phyloP scores from a whole-genome alignment of 2,888 invertebrate species.

The Cheilosia scutellata region DNA sequence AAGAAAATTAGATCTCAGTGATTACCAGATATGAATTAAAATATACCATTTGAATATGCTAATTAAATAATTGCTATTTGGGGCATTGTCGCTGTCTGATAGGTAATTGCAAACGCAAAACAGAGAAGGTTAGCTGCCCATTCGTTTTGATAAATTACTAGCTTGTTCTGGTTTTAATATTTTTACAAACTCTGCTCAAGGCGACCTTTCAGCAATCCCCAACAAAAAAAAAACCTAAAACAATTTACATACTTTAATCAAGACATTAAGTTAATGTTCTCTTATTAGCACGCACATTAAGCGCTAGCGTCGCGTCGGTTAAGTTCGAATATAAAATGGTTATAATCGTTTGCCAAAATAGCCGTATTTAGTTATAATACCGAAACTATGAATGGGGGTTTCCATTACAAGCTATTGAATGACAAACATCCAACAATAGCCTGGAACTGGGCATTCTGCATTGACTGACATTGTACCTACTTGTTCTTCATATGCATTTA shows the following conservation, averaged over 20 bases:
- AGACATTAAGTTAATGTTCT: constrained; percentile 19
- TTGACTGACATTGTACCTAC: constrained; percentile 31
- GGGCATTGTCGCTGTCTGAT: constrained; percentile 1
- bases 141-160: background rate
- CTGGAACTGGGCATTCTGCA: constrained; percentile 27
- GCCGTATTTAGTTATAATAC: background rate
- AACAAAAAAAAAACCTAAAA: constrained; percentile 1
- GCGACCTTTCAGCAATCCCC: constrained; percentile 35
- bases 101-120: background rate
- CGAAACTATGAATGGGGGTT: background rate
- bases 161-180: constrained; percentile 9
- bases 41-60: constrained; percentile 19
- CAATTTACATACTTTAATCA: background rate
- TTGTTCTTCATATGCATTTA: constrained; percentile 18
- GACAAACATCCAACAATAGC: constrained; percentile 22
- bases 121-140: constrained; percentile 1
- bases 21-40: constrained; percentile 12
- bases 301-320: background rate
- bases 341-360: background rate
- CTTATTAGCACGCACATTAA: constrained; percentile 36
- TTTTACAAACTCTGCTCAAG: constrained; percentile 31
- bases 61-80: constrained; percentile 18
- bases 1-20: constrained; percentile 16
- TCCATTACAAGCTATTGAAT: constrained; percentile 27
- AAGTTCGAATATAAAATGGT: background rate